These are phyloP conservation scores for Drosophila ezoana DNA, from an alignment of 2,888 invertebrate species.

Conservation along the genomic window DNA sequence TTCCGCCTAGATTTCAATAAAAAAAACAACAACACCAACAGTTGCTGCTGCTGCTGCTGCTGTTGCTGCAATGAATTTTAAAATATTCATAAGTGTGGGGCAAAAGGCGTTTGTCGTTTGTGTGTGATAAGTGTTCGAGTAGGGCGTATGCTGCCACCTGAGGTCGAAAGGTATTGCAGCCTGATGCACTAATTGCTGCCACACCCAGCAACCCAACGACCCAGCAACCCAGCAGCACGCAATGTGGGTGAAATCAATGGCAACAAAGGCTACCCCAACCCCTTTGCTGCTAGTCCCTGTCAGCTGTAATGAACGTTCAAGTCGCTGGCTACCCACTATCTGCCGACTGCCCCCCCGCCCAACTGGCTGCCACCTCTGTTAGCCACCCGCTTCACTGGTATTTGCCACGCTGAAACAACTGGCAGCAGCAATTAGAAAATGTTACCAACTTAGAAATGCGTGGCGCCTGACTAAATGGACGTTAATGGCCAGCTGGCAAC, in stretches of 20 bases:
- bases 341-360: background rate
- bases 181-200: constrained; percentile 75
- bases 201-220: constrained; percentile 38
- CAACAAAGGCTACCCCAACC: constrained; percentile 16
- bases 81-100: constrained; percentile 75
- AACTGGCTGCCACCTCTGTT: too few relatives aligned
- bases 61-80: constrained; percentile 68
- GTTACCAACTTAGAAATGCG: constrained; percentile 78
- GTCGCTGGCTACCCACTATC: constrained; percentile 29
- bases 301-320: constrained; percentile 75
- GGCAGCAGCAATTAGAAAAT: constrained; percentile 77
- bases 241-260: constrained; percentile 68
- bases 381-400: background rate
- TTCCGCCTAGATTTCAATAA: constrained; percentile 77
- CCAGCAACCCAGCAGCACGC: constrained; percentile 19
- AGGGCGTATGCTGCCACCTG: constrained; percentile 19
- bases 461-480: constrained; percentile 78
- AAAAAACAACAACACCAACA: constrained; percentile 35
- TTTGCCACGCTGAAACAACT: constrained; percentile 47
- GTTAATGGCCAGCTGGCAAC: constrained; percentile 79
- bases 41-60: background rate
- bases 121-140: constrained; percentile 37
- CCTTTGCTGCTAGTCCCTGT: constrained; percentile 36
- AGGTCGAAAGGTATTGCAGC: constrained; percentile 54
- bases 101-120: constrained; percentile 48